These are phyloP conservation scores for Mus minutoides DNA, from an alignment of 2,797 vertebrate species.

Conservation along the genomic window DNA sequence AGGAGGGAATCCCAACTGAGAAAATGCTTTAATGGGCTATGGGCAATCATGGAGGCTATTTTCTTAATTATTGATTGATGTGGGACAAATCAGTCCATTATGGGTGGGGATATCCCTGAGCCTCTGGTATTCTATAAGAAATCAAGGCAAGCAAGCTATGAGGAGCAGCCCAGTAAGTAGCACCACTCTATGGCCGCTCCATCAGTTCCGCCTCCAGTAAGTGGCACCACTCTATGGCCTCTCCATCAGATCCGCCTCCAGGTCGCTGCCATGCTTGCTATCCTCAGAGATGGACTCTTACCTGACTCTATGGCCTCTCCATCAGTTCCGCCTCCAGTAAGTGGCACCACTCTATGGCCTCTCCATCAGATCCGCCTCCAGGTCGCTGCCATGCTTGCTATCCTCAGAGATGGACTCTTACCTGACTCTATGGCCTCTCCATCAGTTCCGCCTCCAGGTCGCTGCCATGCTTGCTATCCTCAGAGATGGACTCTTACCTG, in stretches of 20 bases:
- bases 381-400: not conserved
- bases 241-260: not conserved
- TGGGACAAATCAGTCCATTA: not conserved
- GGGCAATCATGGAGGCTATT: not conserved
- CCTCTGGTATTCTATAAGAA: not conserved
- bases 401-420: not conserved
- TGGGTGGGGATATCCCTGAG: not conserved
- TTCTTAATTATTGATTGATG: not conserved
- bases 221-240: no score
- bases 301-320: not conserved
- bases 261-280: not conserved
- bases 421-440: not conserved
- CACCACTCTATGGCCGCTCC: not conserved
- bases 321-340: not conserved
- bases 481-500: not conserved
- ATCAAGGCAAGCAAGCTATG: not conserved
- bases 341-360: no score
- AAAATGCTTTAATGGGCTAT: not conserved
- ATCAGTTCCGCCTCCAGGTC: not conserved
- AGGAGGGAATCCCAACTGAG: not conserved
- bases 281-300: not conserved
- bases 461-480: not conserved
- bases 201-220: not conserved
- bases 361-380: not conserved
- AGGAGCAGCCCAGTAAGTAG: not conserved